These are phyloP conservation scores for Ichneumoninae sp. DNA, from an alignment of 2,888 invertebrate genomes.

Conservation along the genomic window DNA sequence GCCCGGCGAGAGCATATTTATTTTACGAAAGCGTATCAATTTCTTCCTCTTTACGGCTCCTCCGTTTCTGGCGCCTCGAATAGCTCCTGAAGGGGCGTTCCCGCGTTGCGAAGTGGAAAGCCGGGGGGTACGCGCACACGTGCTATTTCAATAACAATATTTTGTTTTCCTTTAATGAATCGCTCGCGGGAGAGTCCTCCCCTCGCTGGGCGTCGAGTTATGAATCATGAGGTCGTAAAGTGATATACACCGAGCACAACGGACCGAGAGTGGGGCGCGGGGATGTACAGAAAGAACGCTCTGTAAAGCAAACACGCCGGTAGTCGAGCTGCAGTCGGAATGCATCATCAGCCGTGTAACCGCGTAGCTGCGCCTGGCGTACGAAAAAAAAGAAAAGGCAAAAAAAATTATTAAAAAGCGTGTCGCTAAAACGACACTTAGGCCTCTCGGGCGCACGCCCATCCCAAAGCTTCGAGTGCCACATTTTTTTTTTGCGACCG, in stretches of 20 bases:
- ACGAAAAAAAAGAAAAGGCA: constrained; percentile 34
- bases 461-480: constrained; percentile 67
- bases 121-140: constrained; percentile 44
- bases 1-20: constrained; percentile 44
- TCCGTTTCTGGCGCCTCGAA: constrained; percentile 14
- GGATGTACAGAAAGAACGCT: constrained; percentile 10
- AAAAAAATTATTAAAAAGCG: constrained; percentile 15
- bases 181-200: constrained; percentile 60
- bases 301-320: constrained; percentile 13
- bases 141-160: constrained; percentile 71
- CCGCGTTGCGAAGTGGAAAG: constrained; percentile 40
- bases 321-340: constrained; percentile 52
- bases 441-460: constrained; percentile 63
- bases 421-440: constrained; percentile 74
- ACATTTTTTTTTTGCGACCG: constrained; percentile 60
- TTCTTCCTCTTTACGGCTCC: constrained; percentile 24
- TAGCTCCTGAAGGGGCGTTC: constrained; percentile 49
- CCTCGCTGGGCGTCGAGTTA: constrained; percentile 56
- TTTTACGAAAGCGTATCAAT: constrained; percentile 23
- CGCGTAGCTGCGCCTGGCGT: constrained; percentile 20
- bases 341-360: constrained; percentile 52
- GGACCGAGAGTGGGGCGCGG: constrained; percentile 41
- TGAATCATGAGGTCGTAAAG: constrained; percentile 80
- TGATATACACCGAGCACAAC: constrained; percentile 73
- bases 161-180: constrained; percentile 70